Evolutionary conservation across 2,797 vertebrate species (phyloP), one percentile per base, ranked within the genome.

Genomic region (Enteromius trimaculatus): DNA sequence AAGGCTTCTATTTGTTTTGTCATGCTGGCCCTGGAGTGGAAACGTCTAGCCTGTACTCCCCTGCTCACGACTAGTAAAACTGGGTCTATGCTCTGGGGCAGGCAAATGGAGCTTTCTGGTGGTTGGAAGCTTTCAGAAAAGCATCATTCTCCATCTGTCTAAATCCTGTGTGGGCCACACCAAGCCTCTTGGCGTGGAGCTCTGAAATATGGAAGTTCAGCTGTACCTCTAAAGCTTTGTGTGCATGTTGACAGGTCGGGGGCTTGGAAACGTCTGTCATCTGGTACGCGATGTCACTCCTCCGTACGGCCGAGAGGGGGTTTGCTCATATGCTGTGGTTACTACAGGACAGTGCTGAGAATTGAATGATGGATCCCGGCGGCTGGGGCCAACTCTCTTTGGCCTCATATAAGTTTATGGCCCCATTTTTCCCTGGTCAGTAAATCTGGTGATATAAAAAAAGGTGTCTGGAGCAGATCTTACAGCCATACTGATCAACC

Each of bases 201-300:
- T 84, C 83, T 92, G 88, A 93, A 92, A 93, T 92, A 94, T 92
- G 92, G 91, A 90, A 81, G 55, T 68, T 82, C 81, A 83, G 83
- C 77, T 83, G 83, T 90, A 86, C 85, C 85, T 79, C 86, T 87
- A 88, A 72, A 77, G 85, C 80, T 77, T 91, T 92, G 93, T 92
- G 85, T 90, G 88, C 90, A 86, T 85, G 87, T 85, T 82, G 86
- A 81, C 88, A 89, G 85, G 86, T 88, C 77, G 82, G 81, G 79
- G 74, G 85, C 84, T 81, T 76, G 85, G 72, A 84, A 85, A 86
- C 72, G 82, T 88, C 90, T 87, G 88, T 90, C 87, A 80, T 81
- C 37, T 77, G 88, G 80, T 86, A 19, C 87, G 89, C 88, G 87
- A 90, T 92, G 91, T 90, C 87, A 90, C 90, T 92, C 89, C 86